Evolutionary conservation across 1,140 invertebrate species (phyloP), one percentile per base, ranked within the genome.

Genomic region (Vanessa atalanta): DNA sequence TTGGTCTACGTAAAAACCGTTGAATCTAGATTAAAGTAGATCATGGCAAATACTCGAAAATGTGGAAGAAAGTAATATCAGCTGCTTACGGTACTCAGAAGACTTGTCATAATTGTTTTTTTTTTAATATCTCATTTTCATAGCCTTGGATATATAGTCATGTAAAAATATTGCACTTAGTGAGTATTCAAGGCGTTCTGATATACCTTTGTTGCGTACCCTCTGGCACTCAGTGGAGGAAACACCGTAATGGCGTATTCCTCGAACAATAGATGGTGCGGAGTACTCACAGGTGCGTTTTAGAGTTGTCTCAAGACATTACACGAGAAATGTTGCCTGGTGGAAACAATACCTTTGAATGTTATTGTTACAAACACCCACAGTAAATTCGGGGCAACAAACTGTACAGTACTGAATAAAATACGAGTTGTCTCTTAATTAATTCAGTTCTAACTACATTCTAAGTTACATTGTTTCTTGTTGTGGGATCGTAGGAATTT

Each of bases 261-360:
- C 61, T 74, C 72, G 48, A 69, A 74, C 72, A 74, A 70, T 74
- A 65, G 47, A 61, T 67, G 47, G 65, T 64, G 50, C 51, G 20
- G 66, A 74, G 60, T 74, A 74, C 47, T 74, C 61, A 65, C 72
- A 73, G 72, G 66, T 69, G 66, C 60, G 65, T 73, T 64, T 69
- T 74, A 63, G 60, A 68, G 72, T 74, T 69, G 66, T 69, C 57
- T 68, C 72, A 65, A 74, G 72, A 74, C 66, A 74, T 74, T 74
- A 74, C 60, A 61, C 47, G 47, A 68, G 65, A 73, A 73, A 67
- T 73, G 72, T 68, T 73, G 57, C 64, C 57, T 63, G 12, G 51
- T 61, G 16, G 26, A 73, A 68, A 73, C 72, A 73, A 73, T 68
- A 61, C 55, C 55, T 23, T 57, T 66, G 65, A 73, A 73, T 63